Evolutionary conservation across 2,888 invertebrate genomes (phyloP), one percentile per base, ranked within the genome.

Genomic region (Cybosia mesomella): DNA sequence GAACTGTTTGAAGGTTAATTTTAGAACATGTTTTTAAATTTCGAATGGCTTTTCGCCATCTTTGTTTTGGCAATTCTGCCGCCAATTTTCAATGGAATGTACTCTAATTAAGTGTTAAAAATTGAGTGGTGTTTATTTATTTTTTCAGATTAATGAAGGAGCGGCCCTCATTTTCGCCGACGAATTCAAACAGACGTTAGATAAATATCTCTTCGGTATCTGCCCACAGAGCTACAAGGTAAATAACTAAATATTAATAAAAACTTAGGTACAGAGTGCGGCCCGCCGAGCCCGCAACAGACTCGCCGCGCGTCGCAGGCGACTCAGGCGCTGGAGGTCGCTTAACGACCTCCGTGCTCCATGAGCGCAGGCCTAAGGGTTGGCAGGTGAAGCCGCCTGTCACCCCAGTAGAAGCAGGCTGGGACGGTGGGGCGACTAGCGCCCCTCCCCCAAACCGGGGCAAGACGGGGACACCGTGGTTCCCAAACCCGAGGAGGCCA

Each of bases 181-280:
- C n/a, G 94, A 94, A 54, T 82, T 94, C 62, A 93, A 92, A 65
- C 88, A 88, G 36, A 91, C 89, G 0, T 68, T 95, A 15, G 94
- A 95, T 73, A 85, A 86, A 34, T 94, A 94, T 67, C 80, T 94
- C 18, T 94, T 95, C 67, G 94, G 94, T 0, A 90, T 94, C 32
- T 95, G 94, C 72, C 94, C 94, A 0, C 92, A 91, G 72, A 91
- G 82, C 8, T 93, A 85, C 74, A 94, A 93, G 91, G 94, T 94
- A 84, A 82, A 59, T 76, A 62, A 60, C 1, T 32, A n/a, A 34
- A 55, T 39, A 21, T 49, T 55, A 7, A 18, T 58, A 39, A 59
- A 39, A 36, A 5, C 18, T 18, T 43, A 28, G 28, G n/a, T n/a
- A n/a, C n/a, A n/a, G n/a, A n/a, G n/a, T n/a, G n/a, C n/a, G n/a